Base-by-base conservation (phyloP, 2,113 vertebrate genomes). In the Sitta europaea region DNA sequence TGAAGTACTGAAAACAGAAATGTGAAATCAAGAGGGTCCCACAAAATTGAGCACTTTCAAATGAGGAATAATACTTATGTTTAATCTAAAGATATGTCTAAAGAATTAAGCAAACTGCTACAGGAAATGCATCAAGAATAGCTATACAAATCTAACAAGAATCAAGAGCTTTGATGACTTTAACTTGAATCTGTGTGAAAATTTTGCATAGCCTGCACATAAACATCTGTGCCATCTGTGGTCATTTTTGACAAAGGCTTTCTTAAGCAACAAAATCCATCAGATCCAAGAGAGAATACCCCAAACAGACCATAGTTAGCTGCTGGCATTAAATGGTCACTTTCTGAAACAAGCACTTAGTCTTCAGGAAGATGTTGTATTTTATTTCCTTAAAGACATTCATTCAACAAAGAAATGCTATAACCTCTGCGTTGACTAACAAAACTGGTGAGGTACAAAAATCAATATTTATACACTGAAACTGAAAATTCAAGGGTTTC, bases 401-500 rank as follows among this genome's bases (percentile, higher is more conserved):
- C 62, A 95, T 81, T 87, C 35, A 82, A 65, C 40, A 85, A 86
- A 75, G 92, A 95, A 80, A 73, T 40, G 35, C 10, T 74, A 33
- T 36, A 80, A 86, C 38, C 67, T 91, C 85, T 85, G 57, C 62
- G 25, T 59, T 86, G 82, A 87, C 58, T 82, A 85, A 90, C 54
- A 93, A 94, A 95, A 73, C 9, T 0, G 3, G 42, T 29, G 50
- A 81, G 35, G 58, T 75, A 95, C 18, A 88, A 94, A 93, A 94
- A 93, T 96, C 75, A 92, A 35, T 90, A 94, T 96, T 95, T 90
- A 90, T 58, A 88, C 50, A 79, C 28, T 83, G 62, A 77, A 94
- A 88, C 40, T 65, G 88, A 87, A 90, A 85, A 85, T 20, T 77
- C 66, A 79, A 96, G 54, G 22, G 31, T 48, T 89, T 94, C 35